Evolutionary conservation across 2,888 invertebrate species (phyloP).

Genomic region (Hypomecis atomaria): DNA sequence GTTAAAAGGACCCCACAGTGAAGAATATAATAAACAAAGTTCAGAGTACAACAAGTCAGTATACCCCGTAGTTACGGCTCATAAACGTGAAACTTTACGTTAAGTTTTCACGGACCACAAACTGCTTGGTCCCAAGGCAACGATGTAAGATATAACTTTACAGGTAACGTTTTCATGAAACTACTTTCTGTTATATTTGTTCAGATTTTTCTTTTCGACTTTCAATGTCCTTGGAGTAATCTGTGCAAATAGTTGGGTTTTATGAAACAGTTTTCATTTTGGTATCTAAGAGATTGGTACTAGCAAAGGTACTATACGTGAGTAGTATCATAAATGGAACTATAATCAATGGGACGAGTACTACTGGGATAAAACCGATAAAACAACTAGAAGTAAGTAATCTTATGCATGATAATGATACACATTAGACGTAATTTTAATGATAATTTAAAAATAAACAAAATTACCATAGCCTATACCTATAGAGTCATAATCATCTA

Average conservation of each 20-base stretch:
- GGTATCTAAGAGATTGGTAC: no score
- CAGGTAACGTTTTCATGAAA: constrained; percentile 27
- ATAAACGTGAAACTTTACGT: constrained; percentile 39
- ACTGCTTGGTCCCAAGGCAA: constrained; percentile 32
- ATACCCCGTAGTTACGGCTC: constrained; percentile 27
- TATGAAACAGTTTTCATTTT: no score
- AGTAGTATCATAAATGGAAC: no score
- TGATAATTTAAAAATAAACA: no score
- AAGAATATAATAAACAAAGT: constrained; percentile 30
- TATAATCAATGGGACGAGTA: no score
- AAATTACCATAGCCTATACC: no score
- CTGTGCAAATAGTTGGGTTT: not conserved
- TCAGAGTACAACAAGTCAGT: constrained; percentile 31
- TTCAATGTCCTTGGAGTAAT: not conserved
- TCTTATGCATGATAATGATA: no score
- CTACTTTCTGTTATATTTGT: constrained; percentile 12
- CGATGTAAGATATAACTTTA: constrained; percentile 27
- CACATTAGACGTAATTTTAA: no score
- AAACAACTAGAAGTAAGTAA: no score
- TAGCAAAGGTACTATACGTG: no score
- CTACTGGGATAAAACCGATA: no score
- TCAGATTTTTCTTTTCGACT: constrained; percentile 20
- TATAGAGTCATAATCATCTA: no score
- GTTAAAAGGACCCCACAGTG: constrained; percentile 18
- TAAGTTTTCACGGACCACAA: constrained; percentile 43